These are phyloP conservation scores for Enteromius anoplus DNA, from an alignment of 2,797 vertebrate genomes.

Conservation along the genomic window DNA sequence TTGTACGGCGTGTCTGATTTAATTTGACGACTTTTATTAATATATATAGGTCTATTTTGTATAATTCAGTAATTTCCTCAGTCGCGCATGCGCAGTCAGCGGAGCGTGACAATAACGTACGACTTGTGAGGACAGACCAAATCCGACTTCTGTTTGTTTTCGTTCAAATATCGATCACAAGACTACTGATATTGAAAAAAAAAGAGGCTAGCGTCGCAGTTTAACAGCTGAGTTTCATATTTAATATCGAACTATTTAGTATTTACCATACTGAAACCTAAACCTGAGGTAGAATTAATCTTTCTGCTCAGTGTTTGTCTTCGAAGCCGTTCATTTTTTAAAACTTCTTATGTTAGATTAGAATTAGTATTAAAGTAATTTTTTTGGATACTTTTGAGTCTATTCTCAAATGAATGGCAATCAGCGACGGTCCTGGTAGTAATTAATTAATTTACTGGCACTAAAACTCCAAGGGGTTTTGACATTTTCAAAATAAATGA, in stretches of 20 bases:
- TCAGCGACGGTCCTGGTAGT: too few species aligned
- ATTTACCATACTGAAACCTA: neutral
- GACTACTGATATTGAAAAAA: neutral
- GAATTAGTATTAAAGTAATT: neutral
- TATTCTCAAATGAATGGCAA: too few species aligned
- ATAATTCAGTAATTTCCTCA: neutral
- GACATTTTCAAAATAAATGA: neutral
- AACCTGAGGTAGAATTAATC: neutral
- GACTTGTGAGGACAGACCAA: neutral
- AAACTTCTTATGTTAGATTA: neutral
- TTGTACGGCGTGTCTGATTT: too few species aligned
- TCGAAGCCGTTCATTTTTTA: too few species aligned
- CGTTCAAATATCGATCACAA: neutral
- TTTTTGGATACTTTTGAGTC: neutral
- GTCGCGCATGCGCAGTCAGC: neutral
- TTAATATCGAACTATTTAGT: neutral
- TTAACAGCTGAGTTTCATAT: neutral
- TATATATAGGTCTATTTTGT: neutral
- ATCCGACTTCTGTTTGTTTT: neutral
- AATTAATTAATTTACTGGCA: neutral
- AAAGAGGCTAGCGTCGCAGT: neutral
- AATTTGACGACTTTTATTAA: neutral
- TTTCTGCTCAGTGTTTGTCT: too few species aligned
- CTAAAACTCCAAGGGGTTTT: neutral
- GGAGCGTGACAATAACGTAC: neutral